Conservation (phyloP, 2,113 vertebrate species). For the Pandion haliaetus region DNA sequence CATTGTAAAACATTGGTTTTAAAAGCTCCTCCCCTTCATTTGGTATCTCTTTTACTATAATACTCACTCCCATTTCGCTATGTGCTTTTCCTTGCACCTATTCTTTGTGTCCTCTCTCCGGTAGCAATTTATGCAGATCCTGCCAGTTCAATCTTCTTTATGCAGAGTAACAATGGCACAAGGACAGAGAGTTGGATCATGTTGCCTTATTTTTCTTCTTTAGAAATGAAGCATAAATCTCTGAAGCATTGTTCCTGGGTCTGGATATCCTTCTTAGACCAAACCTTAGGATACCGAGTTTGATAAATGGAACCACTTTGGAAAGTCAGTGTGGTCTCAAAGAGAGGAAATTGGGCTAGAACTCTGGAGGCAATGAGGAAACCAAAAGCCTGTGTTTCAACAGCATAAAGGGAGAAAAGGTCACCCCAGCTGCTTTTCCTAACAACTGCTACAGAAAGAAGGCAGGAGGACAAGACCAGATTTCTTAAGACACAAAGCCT, state of each 20-base stretch:
- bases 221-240: neutral
- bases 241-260: neutral
- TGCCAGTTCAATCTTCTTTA: neutral
- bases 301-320: neutral
- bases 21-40: neutral
- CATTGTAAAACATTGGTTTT: neutral
- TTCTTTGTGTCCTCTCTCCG: neutral
- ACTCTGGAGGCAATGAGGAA: neutral
- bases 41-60: neutral
- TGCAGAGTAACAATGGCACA: neutral
- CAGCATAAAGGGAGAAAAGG: neutral
- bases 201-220: neutral
- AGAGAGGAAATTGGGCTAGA: neutral
- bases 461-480: neutral
- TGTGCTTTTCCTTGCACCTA: neutral
- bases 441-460: neutral
- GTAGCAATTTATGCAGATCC: neutral
- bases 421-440: neutral
- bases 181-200: neutral
- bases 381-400: neutral
- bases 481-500: neutral
- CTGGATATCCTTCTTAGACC: neutral
- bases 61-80: neutral
- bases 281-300: neutral
- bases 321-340: neutral